A percentile compares a stretch with the other conserved stretches of the same genome.
These are phyloP conservation scores for Chaenocephalus aceratus DNA, from an alignment of 2,113 vertebrate genomes.

Conservation along the genomic window DNA sequence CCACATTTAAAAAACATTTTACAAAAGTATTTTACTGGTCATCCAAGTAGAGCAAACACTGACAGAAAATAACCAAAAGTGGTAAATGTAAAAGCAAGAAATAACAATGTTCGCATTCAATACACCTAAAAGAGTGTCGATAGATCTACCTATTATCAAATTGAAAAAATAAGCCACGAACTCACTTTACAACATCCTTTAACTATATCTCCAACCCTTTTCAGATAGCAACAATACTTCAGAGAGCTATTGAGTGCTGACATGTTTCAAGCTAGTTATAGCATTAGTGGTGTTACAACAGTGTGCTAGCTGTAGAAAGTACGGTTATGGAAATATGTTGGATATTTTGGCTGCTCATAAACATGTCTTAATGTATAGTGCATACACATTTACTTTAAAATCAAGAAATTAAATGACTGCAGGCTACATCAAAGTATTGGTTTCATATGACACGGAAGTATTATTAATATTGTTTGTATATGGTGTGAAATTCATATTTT, in stretches of 20 bases:
- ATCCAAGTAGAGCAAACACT: constrained; percentile 2
- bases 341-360: too few species aligned
- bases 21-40: background rate
- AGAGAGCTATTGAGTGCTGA: too few species aligned
- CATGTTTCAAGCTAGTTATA: background rate
- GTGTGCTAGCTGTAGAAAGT: background rate
- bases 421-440: background rate
- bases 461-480: background rate
- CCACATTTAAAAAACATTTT: too few species aligned
- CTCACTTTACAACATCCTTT: background rate
- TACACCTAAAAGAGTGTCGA: background rate
- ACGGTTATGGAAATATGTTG: too few species aligned
- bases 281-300: background rate
- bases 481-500: background rate
- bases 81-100: background rate
- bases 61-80: background rate
- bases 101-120: background rate
- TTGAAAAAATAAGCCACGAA: background rate
- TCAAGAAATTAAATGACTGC: too few species aligned
- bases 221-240: background rate
- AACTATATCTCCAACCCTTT: background rate
- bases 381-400: too few species aligned
- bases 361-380: too few species aligned
- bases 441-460: background rate
- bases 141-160: background rate